These are phyloP conservation scores for Acholoe squamosa DNA, from an alignment of 2,888 invertebrate genomes.

Conservation along the genomic window DNA sequence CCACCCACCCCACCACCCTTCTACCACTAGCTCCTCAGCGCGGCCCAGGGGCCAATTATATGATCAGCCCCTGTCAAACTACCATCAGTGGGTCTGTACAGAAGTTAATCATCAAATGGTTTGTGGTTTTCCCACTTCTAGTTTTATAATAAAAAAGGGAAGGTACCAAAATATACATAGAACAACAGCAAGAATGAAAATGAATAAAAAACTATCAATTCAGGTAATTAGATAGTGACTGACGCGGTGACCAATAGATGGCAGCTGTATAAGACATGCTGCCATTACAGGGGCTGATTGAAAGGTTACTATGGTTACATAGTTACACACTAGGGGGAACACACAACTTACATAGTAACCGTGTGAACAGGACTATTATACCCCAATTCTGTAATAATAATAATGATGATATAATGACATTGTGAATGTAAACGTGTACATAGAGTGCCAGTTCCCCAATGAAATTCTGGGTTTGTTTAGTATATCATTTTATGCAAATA, in stretches of 20 bases:
- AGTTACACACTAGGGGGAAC: background rate
- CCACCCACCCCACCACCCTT: no score
- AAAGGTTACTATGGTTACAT: constrained; percentile 14
- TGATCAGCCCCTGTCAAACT: no score
- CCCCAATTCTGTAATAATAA: background rate
- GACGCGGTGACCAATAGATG: background rate
- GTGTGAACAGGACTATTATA: background rate
- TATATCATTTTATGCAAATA: constrained; percentile 7
- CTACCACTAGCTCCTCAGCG: no score
- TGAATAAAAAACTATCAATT: no score
- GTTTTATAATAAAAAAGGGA: no score
- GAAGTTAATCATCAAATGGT: background rate
- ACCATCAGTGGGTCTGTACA: background rate
- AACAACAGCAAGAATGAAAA: no score
- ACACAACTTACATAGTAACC: background rate
- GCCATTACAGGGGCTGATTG: background rate
- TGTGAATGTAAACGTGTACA: constrained; percentile 13
- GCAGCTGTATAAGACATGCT: background rate
- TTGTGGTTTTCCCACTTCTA: no score
- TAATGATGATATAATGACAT: background rate
- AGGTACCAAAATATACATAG: no score
- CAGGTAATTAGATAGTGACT: no score
- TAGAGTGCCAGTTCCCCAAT: constrained; percentile 8
- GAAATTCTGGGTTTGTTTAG: constrained; percentile 34
- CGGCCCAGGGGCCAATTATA: no score